These are phyloP conservation scores for Magallana nippona DNA, from an alignment of 2,888 invertebrate species.

Conservation along the genomic window DNA sequence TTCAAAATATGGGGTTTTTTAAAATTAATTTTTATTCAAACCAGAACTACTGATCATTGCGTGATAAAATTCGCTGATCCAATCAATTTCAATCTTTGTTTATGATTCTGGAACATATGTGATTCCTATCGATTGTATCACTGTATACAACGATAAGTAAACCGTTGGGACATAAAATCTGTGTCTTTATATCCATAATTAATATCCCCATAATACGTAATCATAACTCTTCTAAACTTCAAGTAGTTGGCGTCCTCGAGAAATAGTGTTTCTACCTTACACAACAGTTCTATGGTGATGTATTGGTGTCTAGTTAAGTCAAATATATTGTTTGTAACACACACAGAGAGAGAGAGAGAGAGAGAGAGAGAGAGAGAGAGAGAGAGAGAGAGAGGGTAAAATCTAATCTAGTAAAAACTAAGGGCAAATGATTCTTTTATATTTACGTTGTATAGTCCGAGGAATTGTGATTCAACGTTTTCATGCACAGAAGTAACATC, in stretches of 20 bases:
- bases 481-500: no score
- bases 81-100: no score
- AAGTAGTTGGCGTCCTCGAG: background rate
- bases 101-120: background rate
- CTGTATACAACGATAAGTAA: background rate
- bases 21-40: no score
- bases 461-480: no score
- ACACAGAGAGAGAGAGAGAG: conserved; percentile 37
- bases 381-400: conserved; percentile 22
- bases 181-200: conserved; percentile 1
- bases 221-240: background rate
- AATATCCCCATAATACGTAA: conserved; percentile 8
- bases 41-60: no score
- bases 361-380: conserved; percentile 41
- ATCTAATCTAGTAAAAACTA: no score
- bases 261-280: background rate
- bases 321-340: background rate
- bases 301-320: no score
- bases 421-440: no score
- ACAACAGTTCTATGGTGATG: no score
- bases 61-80: no score
- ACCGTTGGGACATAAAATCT: background rate
- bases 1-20: no score
- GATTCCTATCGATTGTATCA: background rate
- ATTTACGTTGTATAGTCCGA: no score